These are phyloP conservation scores for Diadema setosum DNA, from an alignment of 35 echinoderm and acorn worm genomes.

Conservation along the genomic window DNA sequence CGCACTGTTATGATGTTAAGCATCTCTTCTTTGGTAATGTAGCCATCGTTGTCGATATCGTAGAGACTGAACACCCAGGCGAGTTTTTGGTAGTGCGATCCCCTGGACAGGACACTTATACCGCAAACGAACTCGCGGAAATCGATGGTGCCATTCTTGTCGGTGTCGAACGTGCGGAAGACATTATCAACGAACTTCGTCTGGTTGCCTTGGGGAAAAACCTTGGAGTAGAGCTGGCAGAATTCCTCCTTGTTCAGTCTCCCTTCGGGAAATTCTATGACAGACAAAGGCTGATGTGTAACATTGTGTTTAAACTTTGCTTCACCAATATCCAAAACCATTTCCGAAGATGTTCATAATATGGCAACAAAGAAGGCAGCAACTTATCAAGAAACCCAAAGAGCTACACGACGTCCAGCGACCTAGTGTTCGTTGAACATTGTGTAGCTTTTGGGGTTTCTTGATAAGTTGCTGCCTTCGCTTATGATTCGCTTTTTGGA, in stretches of 20 bases:
- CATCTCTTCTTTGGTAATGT: constrained; percentile 76
- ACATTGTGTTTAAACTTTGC: too few species aligned
- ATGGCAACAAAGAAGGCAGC: background rate
- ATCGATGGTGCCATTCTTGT: constrained; percentile 68
- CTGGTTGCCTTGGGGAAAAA: constrained; percentile 77
- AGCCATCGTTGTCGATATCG: constrained; percentile 76
- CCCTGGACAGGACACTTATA: constrained; percentile 74
- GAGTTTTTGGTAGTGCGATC: constrained; percentile 79
- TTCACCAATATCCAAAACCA: too few species aligned
- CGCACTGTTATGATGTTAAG: constrained; percentile 70
- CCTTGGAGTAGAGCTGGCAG: constrained; percentile 69
- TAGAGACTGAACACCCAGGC: constrained; percentile 93
- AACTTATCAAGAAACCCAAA: background rate
- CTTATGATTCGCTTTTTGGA: too few species aligned
- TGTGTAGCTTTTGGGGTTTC: too few species aligned
- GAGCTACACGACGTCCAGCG: background rate
- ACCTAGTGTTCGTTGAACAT: background rate
- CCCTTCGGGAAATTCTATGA: constrained; percentile 60
- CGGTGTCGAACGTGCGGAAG: constrained; percentile 79
- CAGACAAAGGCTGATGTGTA: background rate
- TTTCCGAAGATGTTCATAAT: background rate
- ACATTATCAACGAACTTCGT: constrained; percentile 80
- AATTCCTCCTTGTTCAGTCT: constrained; percentile 70
- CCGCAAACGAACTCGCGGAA: constrained; percentile 92
- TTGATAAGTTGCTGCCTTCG: too few species aligned